Evolutionary conservation across 2,888 invertebrate genomes (phyloP).

Genomic region (Kryphioiulus occultus): DNA sequence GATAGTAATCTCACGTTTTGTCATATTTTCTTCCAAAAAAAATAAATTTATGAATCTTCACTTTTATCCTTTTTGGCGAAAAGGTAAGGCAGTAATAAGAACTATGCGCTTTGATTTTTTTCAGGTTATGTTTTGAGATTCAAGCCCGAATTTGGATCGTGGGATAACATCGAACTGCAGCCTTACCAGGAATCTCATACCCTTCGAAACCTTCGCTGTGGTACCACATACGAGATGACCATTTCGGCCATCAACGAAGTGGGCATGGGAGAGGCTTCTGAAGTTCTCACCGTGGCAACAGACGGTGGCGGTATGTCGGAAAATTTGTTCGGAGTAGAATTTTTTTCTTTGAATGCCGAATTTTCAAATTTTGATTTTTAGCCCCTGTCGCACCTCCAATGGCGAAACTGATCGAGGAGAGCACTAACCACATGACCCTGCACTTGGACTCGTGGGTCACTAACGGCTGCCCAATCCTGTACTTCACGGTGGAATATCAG

Average conservation of each 20-base stretch:
- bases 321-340: background rate
- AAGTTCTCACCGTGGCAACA: constrained; percentile 61
- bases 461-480: constrained; percentile 63
- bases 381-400: constrained; percentile 63
- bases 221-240: constrained; percentile 61
- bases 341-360: background rate
- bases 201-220: constrained; percentile 61
- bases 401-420: constrained; percentile 61
- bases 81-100: background rate
- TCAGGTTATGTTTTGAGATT: constrained; percentile 59
- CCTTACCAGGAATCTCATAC: constrained; percentile 60
- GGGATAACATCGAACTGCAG: constrained; percentile 58
- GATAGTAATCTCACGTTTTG: no score
- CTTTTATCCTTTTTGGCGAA: background rate
- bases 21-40: no score
- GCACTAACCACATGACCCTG: constrained; percentile 63
- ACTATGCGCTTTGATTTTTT: background rate
- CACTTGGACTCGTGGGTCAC: constrained; percentile 62
- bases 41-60: background rate
- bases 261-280: constrained; percentile 61
- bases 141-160: constrained; percentile 60
- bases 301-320: constrained; percentile 62
- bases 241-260: constrained; percentile 60
- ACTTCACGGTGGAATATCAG: constrained; percentile 62
- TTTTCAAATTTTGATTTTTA: constrained; percentile 55